Base-by-base conservation (phyloP, 2,113 vertebrate species). In the Peromyscus leucopus region DNA sequence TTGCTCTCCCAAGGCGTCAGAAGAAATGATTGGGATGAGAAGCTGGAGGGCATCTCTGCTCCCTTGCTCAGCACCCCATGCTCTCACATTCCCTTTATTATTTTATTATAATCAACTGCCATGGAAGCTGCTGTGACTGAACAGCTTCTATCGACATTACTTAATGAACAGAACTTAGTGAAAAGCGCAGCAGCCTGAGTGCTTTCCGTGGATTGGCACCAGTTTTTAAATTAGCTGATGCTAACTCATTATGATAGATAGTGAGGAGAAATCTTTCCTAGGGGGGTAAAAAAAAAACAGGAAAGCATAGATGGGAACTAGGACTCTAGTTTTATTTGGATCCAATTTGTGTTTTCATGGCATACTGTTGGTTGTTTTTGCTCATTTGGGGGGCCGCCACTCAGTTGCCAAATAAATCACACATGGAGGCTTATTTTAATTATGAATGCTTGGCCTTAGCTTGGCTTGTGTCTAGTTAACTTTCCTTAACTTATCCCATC, bases 71-170 rank as follows among this genome's bases (percentile, higher is more conserved):
- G 36, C 78, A 72, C 82, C 79, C 89, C 85, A 90, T 28, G 33
- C 69, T 95, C 11, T 95, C 11, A 0, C 76, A 15, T 80, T 97
- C 97, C 91, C 93, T 95, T 83, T 72, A 91, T 97, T 98, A 96
- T 86, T 92, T 67, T 97, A 93, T 94, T 42, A 63, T 93, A 97
- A 89, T 96, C 89, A 96, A 94, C 51, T 92, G 91, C 90, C 74
- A 96, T 74, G 94, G 55, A 98, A 92, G 97, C 80, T 91, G 96
- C 87, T 97, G 72, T 55, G 96, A 79, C 71, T 91, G 97, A 97
- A 96, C 93, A 39, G 22, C 72, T 95, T 79, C 94, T 75, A 96
- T 95, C 95, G 97, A 88, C 79, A 96, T 89, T 74, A 92, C 33
- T 95, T 96, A 97, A 78, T 74, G 63, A 42, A 69, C 97, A 85